phyloP scores from a whole-genome alignment of 2,797 vertebrate species.

The Spizella passerina region DNA sequence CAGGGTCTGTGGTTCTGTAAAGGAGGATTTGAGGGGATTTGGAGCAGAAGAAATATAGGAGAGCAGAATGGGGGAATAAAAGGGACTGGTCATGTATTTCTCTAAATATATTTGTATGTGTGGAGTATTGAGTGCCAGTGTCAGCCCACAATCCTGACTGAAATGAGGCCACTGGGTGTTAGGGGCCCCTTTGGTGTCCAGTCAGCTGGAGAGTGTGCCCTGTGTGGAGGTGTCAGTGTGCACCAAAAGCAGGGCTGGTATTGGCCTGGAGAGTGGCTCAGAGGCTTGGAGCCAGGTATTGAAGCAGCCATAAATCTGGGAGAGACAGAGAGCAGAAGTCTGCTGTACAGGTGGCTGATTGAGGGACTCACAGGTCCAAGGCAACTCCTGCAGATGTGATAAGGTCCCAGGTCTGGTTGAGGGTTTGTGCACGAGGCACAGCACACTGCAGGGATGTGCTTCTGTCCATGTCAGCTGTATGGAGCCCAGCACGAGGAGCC shows the following conservation, averaged over 20 bases:
- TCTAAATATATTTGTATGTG: fast-evolving
- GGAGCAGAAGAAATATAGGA: not conserved
- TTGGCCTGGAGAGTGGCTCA: not conserved
- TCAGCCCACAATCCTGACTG: not conserved
- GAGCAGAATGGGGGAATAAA: not conserved
- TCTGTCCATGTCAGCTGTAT: not conserved
- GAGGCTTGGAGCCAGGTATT: not conserved
- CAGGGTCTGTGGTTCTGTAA: not conserved
- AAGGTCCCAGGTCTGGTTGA: not conserved
- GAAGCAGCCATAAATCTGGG: not conserved
- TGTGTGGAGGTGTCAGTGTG: not conserved
- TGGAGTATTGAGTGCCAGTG: not conserved
- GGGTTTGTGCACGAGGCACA: fast-evolving
- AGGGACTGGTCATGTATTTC: not conserved
- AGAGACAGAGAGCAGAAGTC: not conserved
- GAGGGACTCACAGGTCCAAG: not conserved
- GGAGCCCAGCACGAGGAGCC: not conserved
- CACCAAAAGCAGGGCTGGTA: not conserved
- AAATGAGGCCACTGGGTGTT: not conserved
- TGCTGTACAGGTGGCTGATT: not conserved
- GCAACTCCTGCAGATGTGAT: fast-evolving
- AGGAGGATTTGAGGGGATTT: not conserved
- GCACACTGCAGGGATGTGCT: fast-evolving
- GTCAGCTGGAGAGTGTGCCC: not conserved
- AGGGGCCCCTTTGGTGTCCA: not conserved